Evolutionary conservation across 2,888 invertebrate species (phyloP).

Genomic region (Sphecodes monilicornis): DNA sequence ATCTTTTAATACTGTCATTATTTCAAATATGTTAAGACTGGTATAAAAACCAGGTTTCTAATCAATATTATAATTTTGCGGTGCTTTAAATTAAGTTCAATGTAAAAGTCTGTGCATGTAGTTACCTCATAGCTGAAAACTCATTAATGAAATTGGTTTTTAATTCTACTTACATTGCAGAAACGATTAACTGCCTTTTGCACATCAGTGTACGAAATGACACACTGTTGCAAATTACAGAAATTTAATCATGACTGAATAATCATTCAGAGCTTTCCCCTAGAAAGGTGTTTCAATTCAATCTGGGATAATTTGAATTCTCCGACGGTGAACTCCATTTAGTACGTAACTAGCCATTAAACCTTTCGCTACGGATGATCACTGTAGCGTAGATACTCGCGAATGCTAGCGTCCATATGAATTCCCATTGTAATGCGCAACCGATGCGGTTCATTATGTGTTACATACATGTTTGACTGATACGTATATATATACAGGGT

Average conservation of each 20-base stretch:
- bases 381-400: not conserved
- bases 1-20: not conserved
- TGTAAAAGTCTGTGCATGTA: not conserved
- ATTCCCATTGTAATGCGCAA: not conserved
- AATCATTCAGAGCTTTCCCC: not conserved
- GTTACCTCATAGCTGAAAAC: not conserved
- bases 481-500: not conserved
- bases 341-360: constrained; percentile 7
- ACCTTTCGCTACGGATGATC: not conserved
- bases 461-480: not conserved
- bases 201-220: not conserved
- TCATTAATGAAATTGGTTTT: not conserved
- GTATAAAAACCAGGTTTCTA: not conserved
- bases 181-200: not conserved
- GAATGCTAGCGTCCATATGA: not conserved
- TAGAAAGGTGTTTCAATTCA: constrained; percentile 2
- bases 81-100: not conserved
- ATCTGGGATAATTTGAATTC: constrained; percentile 11
- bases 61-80: not conserved
- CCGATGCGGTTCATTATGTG: not conserved
- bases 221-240: not conserved
- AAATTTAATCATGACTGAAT: not conserved
- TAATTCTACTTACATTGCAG: not conserved
- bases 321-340: constrained; percentile 11
- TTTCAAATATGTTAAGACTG: not conserved